Evolutionary conservation across 2,113 vertebrate genomes (phyloP), one percentile per base, ranked within the genome.

Genomic region (Perca schrenkii): DNA sequence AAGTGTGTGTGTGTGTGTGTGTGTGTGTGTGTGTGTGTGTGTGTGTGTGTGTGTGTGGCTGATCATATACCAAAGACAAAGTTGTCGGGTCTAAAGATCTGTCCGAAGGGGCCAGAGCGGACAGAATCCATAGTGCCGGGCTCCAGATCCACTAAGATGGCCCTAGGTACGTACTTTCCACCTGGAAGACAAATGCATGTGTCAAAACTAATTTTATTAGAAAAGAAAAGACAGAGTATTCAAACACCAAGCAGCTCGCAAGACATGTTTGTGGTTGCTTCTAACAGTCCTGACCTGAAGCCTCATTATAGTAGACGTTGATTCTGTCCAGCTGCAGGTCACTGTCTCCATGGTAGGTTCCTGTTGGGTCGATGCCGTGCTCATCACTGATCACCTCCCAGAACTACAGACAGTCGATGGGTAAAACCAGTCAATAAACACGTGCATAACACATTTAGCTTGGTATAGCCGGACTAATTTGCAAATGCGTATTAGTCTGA

Each of bases 61-160:
- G 4, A 47, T 80, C 6, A 16, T 6, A 15, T 90, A 95, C 94
- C 95, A 75, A 95, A 94, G 75, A 95, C 94, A 84, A 95, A 95
- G 93, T 94, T 95, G 88, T 95, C 94, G 0, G 94, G 93, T 82
- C 94, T 93, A 88, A 95, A 94, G 84, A 95, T 95, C 83, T 94
- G 94, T 80, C 94, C 94, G 3, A 94, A 95, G 56, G 93, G 94
- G 14, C 94, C 94, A 0, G 94, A 95, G 79, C 95, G 94, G 25
- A 95, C 93, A 0, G 95, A 94, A 87, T 95, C 95, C 95, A 95
- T 95, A 1, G 95, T 95, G 52, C 94, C 95, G 8, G 95, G 95
- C 86, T 95, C 95, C 83, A 95, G 86, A 87, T 95, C 94, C 80
- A 95, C 94, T 15, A 95, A 75, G 79, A 95, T 89, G 87, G 94